phyloP scores from a whole-genome alignment of 1,140 invertebrate genomes.

The Epicauta chinensis region DNA sequence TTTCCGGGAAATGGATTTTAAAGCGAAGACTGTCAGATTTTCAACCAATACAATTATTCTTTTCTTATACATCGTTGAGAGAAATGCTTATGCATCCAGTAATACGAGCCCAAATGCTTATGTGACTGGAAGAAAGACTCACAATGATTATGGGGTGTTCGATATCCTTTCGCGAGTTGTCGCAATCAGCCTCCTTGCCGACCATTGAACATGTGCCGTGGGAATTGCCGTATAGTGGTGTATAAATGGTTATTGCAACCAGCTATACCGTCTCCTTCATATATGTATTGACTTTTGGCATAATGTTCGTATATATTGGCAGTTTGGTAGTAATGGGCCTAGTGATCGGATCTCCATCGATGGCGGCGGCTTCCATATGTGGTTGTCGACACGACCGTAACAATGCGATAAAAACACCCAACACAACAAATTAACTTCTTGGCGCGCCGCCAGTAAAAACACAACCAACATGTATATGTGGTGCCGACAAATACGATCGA shows the following conservation, averaged over 20 bases:
- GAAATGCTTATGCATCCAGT: no score
- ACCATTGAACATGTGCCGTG: conserved; percentile 31
- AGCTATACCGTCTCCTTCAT: conserved; percentile 13
- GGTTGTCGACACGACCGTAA: not conserved
- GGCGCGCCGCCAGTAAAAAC: conserved; percentile 21
- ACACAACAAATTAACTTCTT: conserved; percentile 33
- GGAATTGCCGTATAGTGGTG: conserved; percentile 39
- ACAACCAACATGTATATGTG: conserved; percentile 13
- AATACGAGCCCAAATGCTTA: no score
- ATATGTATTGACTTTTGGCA: conserved; percentile 29
- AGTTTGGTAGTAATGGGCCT: conserved; percentile 25
- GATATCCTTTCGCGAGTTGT: conserved; percentile 34
- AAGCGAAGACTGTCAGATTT: no score
- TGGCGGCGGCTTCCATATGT: conserved; percentile 9
- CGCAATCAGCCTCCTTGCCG: conserved; percentile 34
- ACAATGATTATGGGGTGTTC: conserved; percentile 32
- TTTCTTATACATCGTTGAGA: no score
- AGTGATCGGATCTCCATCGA: conserved; percentile 19
- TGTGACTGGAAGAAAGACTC: no score
- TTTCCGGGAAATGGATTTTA: no score
- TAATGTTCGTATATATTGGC: conserved; percentile 23
- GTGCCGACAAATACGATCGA: not conserved
- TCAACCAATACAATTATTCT: no score
- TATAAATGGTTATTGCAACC: conserved; percentile 39
- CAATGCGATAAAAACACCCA: conserved; percentile 27